Conservation (phyloP, 1,140 invertebrate species). For the Rhyzopertha dominica region DNA sequence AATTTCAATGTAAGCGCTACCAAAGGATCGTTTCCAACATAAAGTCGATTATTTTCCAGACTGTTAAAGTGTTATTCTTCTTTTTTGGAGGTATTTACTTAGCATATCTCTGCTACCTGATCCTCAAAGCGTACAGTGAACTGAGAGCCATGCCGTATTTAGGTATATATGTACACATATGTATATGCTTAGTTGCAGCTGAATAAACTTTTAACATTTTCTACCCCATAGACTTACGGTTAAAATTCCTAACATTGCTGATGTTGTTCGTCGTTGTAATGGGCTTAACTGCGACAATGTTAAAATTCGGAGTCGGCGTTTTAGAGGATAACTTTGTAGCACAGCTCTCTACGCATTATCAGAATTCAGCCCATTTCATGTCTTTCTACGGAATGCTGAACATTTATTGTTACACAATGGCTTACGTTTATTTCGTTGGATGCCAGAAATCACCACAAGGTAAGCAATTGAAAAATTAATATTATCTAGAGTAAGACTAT, state of each 20-base stretch:
- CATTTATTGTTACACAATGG: constrained; percentile 90
- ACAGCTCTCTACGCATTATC: constrained; percentile 77
- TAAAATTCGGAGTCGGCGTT: constrained; percentile 81
- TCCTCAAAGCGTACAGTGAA: constrained; percentile 89
- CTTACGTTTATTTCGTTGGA: constrained; percentile 95
- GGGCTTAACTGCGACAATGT: constrained; percentile 69
- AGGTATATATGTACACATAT: constrained; percentile 58
- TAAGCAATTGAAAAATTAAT: too few relatives aligned
- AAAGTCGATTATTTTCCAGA: constrained; percentile 52
- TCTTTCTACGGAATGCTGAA: constrained; percentile 92
- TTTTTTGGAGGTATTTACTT: constrained; percentile 79
- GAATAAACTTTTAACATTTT: neutral
- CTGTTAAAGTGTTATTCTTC: constrained; percentile 85
- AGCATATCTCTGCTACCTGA: constrained; percentile 75
- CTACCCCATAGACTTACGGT: constrained; percentile 70
- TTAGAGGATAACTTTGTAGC: constrained; percentile 92
- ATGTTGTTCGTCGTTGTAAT: constrained; percentile 80
- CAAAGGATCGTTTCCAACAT: neutral
- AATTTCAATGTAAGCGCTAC: constrained; percentile 75
- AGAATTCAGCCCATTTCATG: constrained; percentile 91
- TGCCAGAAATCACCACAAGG: constrained; percentile 59
- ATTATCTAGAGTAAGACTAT: too few relatives aligned
- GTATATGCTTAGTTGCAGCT: neutral
- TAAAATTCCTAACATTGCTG: constrained; percentile 85
- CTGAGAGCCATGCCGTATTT: constrained; percentile 95